Evolutionary conservation across 2,797 vertebrate genomes (phyloP).

Genomic region (Galago senegalensis): DNA sequence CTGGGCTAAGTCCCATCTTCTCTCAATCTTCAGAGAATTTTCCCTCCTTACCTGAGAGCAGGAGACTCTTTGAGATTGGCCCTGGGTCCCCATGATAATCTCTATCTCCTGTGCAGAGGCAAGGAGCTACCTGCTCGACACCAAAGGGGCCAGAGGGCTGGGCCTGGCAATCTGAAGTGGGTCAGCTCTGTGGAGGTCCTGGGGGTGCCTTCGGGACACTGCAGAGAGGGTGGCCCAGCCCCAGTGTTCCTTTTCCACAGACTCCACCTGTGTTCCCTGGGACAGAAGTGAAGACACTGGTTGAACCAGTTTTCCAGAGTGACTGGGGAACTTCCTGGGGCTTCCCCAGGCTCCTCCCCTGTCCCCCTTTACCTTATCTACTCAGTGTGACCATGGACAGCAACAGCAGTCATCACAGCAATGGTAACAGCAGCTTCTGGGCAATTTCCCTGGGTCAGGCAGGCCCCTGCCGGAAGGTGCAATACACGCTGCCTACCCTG

Average conservation of each 20-base stretch:
- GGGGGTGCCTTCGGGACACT: not conserved
- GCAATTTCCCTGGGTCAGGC: not conserved
- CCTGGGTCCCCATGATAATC: not conserved
- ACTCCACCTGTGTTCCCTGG: not conserved
- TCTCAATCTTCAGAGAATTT: rapidly evolving
- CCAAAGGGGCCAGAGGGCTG: not conserved
- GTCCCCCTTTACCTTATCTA: not conserved
- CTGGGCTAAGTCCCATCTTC: not conserved
- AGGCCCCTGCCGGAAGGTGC: not conserved
- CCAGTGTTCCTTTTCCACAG: not conserved
- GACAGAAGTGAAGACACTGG: not conserved
- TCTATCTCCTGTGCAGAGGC: not conserved
- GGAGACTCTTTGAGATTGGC: conserved; percentile 11
- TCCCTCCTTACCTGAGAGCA: conserved; percentile 74
- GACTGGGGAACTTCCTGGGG: not conserved
- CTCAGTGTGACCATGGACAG: not conserved
- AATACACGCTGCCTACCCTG: rapidly evolving
- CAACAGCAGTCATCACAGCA: not conserved
- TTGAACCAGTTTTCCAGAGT: conserved; percentile 66
- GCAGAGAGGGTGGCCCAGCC: rapidly evolving
- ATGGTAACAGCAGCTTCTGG: not conserved
- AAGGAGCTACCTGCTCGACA: not conserved
- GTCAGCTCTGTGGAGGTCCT: not conserved
- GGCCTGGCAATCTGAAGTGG: not conserved
- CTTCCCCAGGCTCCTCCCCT: not conserved